Conservation (phyloP, 2,113 vertebrate genomes). For the Scomber japonicus region DNA sequence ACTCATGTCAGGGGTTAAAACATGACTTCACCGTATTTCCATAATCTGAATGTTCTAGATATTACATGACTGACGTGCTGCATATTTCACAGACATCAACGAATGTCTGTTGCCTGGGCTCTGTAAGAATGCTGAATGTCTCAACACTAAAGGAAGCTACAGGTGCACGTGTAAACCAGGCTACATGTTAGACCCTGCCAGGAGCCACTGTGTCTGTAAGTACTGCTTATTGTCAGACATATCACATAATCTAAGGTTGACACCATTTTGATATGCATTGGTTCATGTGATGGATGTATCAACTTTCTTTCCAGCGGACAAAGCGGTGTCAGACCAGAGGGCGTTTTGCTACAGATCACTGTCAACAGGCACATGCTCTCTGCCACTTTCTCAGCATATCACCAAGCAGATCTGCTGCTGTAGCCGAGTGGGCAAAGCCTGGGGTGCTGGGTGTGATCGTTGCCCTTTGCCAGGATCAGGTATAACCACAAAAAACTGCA, state of each 20-base stretch:
- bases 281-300: not conserved
- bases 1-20: constrained; percentile 19
- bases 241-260: not conserved
- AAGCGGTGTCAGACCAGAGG: constrained; percentile 90
- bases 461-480: constrained; percentile 85
- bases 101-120: constrained; percentile 85
- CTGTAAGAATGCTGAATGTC: constrained; percentile 85
- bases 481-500: constrained; percentile 41
- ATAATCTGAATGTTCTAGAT: constrained; percentile 9
- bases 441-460: constrained; percentile 81
- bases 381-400: constrained; percentile 81
- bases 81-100: constrained; percentile 84
- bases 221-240: not conserved
- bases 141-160: constrained; percentile 87
- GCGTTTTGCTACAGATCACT: constrained; percentile 84
- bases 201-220: constrained; percentile 88
- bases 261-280: not conserved
- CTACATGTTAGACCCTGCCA: constrained; percentile 84
- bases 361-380: constrained; percentile 64
- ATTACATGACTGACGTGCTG: constrained; percentile 15
- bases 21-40: constrained; percentile 46
- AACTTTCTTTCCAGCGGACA: constrained; percentile 88
- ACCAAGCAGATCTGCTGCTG: constrained; percentile 89
- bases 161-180: constrained; percentile 87
- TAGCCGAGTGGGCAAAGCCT: constrained; percentile 86